These are phyloP conservation scores for Nicator chloris DNA, from an alignment of 2,113 vertebrate species.

Conservation along the genomic window DNA sequence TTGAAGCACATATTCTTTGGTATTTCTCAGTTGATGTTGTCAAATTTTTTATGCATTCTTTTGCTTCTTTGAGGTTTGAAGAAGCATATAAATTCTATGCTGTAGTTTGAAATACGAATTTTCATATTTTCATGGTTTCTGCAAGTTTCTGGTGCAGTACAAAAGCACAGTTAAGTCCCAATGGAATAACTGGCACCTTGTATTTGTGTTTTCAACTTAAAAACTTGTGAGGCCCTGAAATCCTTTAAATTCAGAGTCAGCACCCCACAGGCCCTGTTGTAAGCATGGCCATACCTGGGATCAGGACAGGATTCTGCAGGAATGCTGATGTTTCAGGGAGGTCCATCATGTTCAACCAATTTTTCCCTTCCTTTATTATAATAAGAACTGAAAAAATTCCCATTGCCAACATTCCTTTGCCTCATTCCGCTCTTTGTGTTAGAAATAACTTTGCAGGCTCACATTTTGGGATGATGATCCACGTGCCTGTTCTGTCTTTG, in stretches of 20 bases:
- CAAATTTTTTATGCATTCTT: not conserved
- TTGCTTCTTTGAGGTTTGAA: not conserved
- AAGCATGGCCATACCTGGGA: not conserved
- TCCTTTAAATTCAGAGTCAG: not conserved
- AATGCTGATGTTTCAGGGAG: not conserved
- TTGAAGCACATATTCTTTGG: not conserved
- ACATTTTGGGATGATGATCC: not conserved
- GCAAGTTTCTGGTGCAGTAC: no score
- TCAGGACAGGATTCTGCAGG: not conserved
- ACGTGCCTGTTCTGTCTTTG: not conserved
- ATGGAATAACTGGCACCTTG: not conserved
- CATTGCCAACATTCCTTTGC: not conserved
- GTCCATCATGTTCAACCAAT: not conserved
- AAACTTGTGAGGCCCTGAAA: not conserved
- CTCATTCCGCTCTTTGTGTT: not conserved
- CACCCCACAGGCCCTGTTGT: not conserved
- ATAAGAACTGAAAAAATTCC: not conserved
- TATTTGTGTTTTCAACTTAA: not conserved
- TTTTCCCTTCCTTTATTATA: not conserved
- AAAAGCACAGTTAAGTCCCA: no score
- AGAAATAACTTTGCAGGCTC: not conserved
- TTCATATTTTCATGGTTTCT: no score
- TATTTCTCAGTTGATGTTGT: not conserved
- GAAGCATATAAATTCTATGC: accelerated
- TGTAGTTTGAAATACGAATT: not conserved